Conservation (phyloP, 2,888 invertebrate genomes). For the Temnothorax unifasciatus region DNA sequence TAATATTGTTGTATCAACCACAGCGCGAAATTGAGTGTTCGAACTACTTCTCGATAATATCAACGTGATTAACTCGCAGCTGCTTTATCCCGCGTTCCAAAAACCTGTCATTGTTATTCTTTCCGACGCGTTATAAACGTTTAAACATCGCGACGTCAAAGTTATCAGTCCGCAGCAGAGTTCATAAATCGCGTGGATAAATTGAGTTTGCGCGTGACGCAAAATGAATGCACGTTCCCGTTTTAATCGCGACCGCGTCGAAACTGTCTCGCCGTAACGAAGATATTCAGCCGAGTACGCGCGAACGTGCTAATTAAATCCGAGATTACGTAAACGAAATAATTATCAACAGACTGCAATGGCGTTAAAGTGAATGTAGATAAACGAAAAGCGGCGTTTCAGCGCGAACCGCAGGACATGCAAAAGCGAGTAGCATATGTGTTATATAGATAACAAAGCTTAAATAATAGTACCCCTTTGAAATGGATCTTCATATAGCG, state of each 20-base stretch:
- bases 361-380: slow-evolving; percentile 58
- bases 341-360: slow-evolving; percentile 66
- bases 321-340: slow-evolving; percentile 72
- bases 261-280: slow-evolving; percentile 71
- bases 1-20: background rate
- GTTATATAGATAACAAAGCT: slow-evolving; percentile 16
- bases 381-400: slow-evolving; percentile 49
- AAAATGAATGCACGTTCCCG: slow-evolving; percentile 60
- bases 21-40: background rate
- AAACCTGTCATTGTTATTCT: background rate
- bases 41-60: background rate
- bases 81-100: background rate
- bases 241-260: slow-evolving; percentile 66
- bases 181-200: slow-evolving; percentile 68
- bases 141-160: background rate
- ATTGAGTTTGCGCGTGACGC: slow-evolving; percentile 58
- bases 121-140: background rate
- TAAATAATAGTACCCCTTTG: slow-evolving; percentile 22
- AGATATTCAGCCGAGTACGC: slow-evolving; percentile 64
- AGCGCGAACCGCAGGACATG: slow-evolving; percentile 13
- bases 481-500: slow-evolving; percentile 11
- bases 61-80: background rate
- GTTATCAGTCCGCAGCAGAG: slow-evolving; percentile 38
- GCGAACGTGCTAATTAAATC: slow-evolving; percentile 73
- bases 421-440: background rate